These are phyloP conservation scores for Tholera decimalis DNA, from an alignment of 2,888 invertebrate species.

Conservation along the genomic window DNA sequence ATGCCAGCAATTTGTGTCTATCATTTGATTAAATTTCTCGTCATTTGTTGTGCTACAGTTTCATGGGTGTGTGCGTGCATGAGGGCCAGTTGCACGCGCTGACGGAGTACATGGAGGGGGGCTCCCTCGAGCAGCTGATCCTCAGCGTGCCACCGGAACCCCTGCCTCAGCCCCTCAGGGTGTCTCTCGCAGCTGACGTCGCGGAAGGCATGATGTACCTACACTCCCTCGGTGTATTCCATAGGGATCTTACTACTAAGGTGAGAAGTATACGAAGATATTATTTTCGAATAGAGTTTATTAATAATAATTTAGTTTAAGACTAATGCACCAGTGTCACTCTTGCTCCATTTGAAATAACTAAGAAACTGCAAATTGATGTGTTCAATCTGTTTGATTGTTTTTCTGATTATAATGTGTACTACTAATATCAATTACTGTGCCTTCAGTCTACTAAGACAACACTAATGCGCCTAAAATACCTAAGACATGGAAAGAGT, in stretches of 20 bases:
- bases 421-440: no score
- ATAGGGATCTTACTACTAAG: slow-evolving; percentile 98
- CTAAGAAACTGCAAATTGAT: background rate
- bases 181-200: slow-evolving; percentile 97
- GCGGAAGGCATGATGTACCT: slow-evolving; percentile 98
- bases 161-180: slow-evolving; percentile 95
- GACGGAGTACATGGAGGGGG: slow-evolving; percentile 98
- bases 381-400: background rate
- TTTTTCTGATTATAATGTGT: no score
- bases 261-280: slow-evolving; percentile 82
- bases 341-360: background rate
- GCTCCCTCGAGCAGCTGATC: slow-evolving; percentile 97
- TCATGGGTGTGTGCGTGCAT: slow-evolving; percentile 99
- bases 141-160: slow-evolving; percentile 93
- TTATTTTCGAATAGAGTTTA: no score
- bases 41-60: slow-evolving; percentile 90
- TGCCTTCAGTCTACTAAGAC: no score
- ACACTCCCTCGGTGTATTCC: slow-evolving; percentile 98
- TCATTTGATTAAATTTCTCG: background rate
- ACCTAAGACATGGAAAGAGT: no score
- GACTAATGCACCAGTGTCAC: background rate
- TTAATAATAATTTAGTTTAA: no score
- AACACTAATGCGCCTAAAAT: no score
- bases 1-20: no score
- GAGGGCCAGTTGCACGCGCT: slow-evolving; percentile 98